Base-by-base conservation (phyloP, 2,888 invertebrate genomes). In the Bhutanitis thaidina region DNA sequence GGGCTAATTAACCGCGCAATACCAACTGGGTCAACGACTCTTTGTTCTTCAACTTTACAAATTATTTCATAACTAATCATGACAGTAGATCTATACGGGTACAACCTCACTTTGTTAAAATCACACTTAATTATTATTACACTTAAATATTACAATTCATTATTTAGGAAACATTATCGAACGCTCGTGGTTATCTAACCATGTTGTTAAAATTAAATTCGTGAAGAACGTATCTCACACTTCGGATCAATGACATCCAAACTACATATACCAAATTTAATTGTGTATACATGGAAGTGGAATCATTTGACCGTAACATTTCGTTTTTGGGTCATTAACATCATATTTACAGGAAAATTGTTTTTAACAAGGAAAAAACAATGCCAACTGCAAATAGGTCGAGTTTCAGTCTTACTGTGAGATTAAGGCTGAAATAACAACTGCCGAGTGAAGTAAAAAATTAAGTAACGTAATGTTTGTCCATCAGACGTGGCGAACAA, bases 311-410 rank as follows among this genome's bases (percentile, higher is more conserved):
- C 29, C 41, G 27, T 32, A 34, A 25, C 12, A 25, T 62, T 65
- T 74, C 8, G 12, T 62, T 65, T 75, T 71, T 84, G 64, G 86
- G 87, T 88, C 87, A 87, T 84, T 85, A 84, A 80, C 86, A 78
- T 69, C 69, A 62, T 61, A 69, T 68, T 79, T 74, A 76, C 69
- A 75, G 73, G 80, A 80, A 80, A 71, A 68, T 46, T 43, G 40
- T 65, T 61, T 71, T 68, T 65, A 74, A 78, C 64, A 71, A 85
- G 85, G 86, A 84, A 83, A 86, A 83, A 71, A 57, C 65, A 62
- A 58, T 62, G 62, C 62, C 62, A 58, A 61, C 57, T 59, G 35
- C 56, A 83, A 74, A 74, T 86, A 67, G 85, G 86, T 82, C 86
- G 73, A 69, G 71, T 60, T 57, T 60, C 64, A 58, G 61, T 57